Evolutionary conservation across 2,113 vertebrate genomes (phyloP).

Genomic region (Hyperoodon ampullatus): DNA sequence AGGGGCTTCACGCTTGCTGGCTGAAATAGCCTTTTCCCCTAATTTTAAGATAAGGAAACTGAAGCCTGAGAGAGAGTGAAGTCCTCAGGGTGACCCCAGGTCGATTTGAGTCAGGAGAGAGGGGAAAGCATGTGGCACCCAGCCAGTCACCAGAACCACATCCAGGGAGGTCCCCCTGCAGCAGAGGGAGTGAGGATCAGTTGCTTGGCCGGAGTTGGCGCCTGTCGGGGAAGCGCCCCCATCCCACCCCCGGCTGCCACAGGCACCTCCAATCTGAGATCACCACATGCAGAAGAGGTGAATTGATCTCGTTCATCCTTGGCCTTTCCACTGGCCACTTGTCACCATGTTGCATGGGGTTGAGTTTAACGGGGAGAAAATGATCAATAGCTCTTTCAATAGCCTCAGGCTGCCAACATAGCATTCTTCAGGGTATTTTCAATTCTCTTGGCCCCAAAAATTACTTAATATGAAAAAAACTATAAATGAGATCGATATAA

Average conservation of each 20-base stretch:
- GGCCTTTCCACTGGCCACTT: not conserved
- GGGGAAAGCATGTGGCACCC: too few species aligned
- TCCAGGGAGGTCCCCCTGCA: not conserved
- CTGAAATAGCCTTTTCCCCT: not conserved
- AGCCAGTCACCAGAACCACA: not conserved
- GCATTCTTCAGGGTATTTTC: not conserved
- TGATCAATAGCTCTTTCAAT: accelerated
- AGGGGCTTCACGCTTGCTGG: not conserved
- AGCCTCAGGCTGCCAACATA: accelerated
- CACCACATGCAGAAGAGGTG: accelerated
- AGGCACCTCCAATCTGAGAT: not conserved
- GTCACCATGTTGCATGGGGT: accelerated
- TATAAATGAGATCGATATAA: not conserved
- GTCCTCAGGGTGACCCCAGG: not conserved
- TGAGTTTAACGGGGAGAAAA: not conserved
- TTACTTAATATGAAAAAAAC: not conserved
- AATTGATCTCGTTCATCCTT: accelerated
- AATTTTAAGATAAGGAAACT: not conserved
- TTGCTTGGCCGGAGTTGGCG: not conserved
- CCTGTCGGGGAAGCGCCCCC: not conserved
- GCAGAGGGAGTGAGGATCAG: accelerated
- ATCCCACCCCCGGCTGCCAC: not conserved
- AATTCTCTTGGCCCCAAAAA: not conserved
- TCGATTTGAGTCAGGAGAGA: not conserved
- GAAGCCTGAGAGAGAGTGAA: not conserved